Evolutionary conservation across 2,797 vertebrate species (phyloP).

Genomic region (Eulemur rubriventer): DNA sequence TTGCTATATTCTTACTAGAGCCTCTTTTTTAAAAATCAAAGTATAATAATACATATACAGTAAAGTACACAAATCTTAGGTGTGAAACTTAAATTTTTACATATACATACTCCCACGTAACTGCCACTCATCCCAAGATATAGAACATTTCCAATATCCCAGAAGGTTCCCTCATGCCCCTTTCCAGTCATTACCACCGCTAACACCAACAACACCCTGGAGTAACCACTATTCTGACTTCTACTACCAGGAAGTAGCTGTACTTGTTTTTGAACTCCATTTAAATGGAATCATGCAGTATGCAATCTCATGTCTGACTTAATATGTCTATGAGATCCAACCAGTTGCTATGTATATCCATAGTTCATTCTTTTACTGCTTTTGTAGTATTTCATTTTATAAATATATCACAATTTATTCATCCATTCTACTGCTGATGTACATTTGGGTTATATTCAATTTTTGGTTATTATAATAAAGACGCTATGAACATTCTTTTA

Average conservation of each 20-base stretch:
- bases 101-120: background rate
- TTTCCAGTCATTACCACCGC: background rate
- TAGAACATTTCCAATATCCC: background rate
- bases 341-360: background rate
- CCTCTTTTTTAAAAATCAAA: background rate
- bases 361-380: background rate
- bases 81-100: background rate
- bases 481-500: background rate
- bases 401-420: slow-evolving; percentile 9
- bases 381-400: background rate
- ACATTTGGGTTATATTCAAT: background rate
- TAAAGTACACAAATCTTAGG: background rate
- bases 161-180: background rate
- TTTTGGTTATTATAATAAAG: background rate
- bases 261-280: background rate
- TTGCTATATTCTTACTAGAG: background rate
- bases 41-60: background rate
- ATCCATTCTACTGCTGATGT: background rate
- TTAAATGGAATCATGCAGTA: background rate
- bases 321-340: background rate
- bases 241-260: background rate
- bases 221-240: background rate
- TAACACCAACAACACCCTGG: background rate
- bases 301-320: background rate
- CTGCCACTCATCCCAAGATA: background rate